A percentile compares a stretch with the other conserved stretches of the same genome.
phyloP scores from a whole-genome alignment of 2,888 invertebrate genomes.

The Erynnis tages region DNA sequence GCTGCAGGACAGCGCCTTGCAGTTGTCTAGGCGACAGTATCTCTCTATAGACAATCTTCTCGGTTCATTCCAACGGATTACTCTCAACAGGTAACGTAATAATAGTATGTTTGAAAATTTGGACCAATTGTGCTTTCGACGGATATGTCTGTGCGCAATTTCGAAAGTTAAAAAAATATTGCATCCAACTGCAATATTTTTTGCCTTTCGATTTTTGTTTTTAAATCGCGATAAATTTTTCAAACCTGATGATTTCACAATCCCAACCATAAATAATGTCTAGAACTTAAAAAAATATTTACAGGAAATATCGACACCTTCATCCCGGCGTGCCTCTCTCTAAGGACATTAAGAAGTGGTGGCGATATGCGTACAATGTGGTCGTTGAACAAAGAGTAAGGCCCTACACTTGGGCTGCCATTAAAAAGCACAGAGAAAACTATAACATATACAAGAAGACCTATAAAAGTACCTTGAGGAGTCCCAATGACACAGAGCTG shows the following conservation, averaged over 20 bases:
- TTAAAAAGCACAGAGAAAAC: slow-evolving; percentile 85
- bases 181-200: no score
- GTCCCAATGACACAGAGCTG: slow-evolving; percentile 87
- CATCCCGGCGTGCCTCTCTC: slow-evolving; percentile 81
- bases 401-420: slow-evolving; percentile 88
- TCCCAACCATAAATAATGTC: no score
- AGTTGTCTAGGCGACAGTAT: slow-evolving; percentile 87
- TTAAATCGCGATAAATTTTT: no score
- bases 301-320: slow-evolving; percentile 83
- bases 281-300: no score
- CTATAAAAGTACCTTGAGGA: slow-evolving; percentile 86
- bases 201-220: no score
- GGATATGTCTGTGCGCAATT: no score
- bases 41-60: slow-evolving; percentile 80
- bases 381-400: slow-evolving; percentile 86
- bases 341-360: slow-evolving; percentile 85
- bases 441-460: slow-evolving; percentile 85
- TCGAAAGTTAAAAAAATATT: no score
- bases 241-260: no score
- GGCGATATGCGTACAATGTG: slow-evolving; percentile 88
- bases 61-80: slow-evolving; percentile 83
- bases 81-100: slow-evolving; percentile 81
- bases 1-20: slow-evolving; percentile 87
- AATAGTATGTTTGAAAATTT: no score
- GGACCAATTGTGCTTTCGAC: no score